These are phyloP conservation scores for Trichogramma dendrolimi DNA, from an alignment of 2,888 invertebrate genomes.

Conservation along the genomic window DNA sequence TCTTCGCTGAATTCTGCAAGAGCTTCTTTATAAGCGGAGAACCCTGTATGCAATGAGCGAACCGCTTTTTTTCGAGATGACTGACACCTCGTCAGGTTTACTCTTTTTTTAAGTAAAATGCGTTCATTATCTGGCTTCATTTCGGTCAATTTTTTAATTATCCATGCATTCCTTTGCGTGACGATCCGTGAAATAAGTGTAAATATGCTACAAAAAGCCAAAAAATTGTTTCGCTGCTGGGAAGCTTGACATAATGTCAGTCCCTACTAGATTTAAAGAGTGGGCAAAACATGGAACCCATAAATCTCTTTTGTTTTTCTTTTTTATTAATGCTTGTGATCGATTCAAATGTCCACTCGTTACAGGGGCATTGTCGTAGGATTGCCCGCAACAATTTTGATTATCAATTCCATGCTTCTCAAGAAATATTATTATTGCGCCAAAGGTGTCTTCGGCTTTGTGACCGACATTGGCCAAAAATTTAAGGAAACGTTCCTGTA, in stretches of 20 bases:
- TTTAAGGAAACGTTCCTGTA: slow-evolving; percentile 18
- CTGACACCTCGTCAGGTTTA: slow-evolving; percentile 22
- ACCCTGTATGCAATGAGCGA: slow-evolving; percentile 7
- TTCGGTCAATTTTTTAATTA: no score
- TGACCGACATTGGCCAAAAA: slow-evolving; percentile 21
- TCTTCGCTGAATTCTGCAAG: slow-evolving; percentile 13
- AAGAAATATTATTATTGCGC: slow-evolving; percentile 22
- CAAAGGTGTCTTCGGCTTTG: slow-evolving; percentile 22
- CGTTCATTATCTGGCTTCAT: slow-evolving; percentile 10
- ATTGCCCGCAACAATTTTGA: slow-evolving; percentile 30
- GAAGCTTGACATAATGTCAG: not conserved
- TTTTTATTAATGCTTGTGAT: slow-evolving; percentile 20
- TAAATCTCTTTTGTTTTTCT: slow-evolving; percentile 20
- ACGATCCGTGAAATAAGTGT: slow-evolving; percentile 20
- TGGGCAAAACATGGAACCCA: slow-evolving; percentile 23
- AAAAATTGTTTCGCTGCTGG: slow-evolving; percentile 3
- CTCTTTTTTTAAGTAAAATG: slow-evolving; percentile 14
- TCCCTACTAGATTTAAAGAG: slow-evolving; percentile 24
- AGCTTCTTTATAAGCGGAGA: slow-evolving; percentile 15
- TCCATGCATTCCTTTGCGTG: slow-evolving; percentile 19
- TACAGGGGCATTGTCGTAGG: slow-evolving; percentile 31
- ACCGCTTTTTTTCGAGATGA: slow-evolving; percentile 14
- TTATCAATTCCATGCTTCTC: slow-evolving; percentile 25
- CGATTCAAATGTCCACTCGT: slow-evolving; percentile 30
- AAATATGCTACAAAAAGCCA: slow-evolving; percentile 18